Percentiles rank a stretch among this genome's conserved stretches.
phyloP scores from a whole-genome alignment of 2,888 invertebrate species.

The Dyspetes luteomarginatus region DNA sequence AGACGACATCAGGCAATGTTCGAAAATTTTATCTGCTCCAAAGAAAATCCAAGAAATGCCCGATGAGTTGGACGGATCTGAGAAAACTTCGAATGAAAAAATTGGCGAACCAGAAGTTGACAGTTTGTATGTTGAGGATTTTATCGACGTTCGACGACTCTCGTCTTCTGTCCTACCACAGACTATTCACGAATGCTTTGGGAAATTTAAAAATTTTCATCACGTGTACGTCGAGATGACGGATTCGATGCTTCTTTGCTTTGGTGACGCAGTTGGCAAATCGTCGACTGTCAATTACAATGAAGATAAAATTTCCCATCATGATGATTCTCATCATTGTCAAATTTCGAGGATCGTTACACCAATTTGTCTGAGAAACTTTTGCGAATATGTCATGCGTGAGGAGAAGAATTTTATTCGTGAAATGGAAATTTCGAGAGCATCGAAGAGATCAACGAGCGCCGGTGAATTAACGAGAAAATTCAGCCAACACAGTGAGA shows the following conservation, averaged over 20 bases:
- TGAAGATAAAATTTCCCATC: conserved; percentile 47
- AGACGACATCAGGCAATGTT: conserved; percentile 61
- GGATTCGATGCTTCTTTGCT: conserved; percentile 75
- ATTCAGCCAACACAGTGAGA: conserved; percentile 52
- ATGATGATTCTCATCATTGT: conserved; percentile 12
- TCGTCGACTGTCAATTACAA: not conserved
- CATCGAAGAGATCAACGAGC: conserved; percentile 22
- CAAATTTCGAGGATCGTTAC: conserved; percentile 80
- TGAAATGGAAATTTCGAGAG: conserved; percentile 40
- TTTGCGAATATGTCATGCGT: conserved; percentile 84
- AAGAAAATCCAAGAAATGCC: conserved; percentile 69
- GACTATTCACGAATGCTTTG: conserved; percentile 68
- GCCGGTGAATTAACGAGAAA: conserved; percentile 52
- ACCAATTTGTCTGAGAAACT: conserved; percentile 85
- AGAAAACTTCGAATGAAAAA: conserved; percentile 46
- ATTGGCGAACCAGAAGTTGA: conserved; percentile 35
- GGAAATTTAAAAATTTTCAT: conserved; percentile 68
- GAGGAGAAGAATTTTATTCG: conserved; percentile 84
- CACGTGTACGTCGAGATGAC: conserved; percentile 73
- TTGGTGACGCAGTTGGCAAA: conserved; percentile 62
- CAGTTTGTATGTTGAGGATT: conserved; percentile 63
- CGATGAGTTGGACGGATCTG: conserved; percentile 65
- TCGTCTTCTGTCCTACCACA: conserved; percentile 69
- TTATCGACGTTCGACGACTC: conserved; percentile 70
- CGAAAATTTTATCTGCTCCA: conserved; percentile 68